These are phyloP conservation scores for Strigops habroptila DNA, from an alignment of 2,113 vertebrate species.

Conservation along the genomic window DNA sequence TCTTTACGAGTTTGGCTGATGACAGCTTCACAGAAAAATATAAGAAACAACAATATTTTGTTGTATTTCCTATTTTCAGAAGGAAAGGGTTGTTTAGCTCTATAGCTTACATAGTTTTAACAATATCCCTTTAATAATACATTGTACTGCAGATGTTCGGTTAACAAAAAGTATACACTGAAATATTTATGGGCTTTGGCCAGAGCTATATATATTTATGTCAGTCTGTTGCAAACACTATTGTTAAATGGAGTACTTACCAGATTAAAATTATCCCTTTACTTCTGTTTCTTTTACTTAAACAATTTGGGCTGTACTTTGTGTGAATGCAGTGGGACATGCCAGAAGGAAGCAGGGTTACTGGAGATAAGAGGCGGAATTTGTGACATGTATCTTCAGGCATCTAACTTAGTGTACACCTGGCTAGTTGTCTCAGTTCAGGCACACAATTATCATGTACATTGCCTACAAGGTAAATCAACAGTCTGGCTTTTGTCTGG, in stretches of 20 bases:
- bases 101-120: not conserved
- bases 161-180: slow-evolving; percentile 16
- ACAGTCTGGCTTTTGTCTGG: not conserved
- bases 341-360: slow-evolving; percentile 16
- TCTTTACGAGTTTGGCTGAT: not conserved
- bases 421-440: not conserved
- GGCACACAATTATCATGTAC: not conserved
- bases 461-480: not conserved
- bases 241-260: slow-evolving; percentile 18
- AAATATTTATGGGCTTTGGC: slow-evolving; percentile 30
- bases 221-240: not conserved
- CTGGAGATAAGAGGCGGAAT: not conserved
- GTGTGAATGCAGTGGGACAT: not conserved
- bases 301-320: not conserved
- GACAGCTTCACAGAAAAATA: not conserved
- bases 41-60: not conserved
- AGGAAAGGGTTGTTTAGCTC: not conserved
- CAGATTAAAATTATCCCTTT: not conserved
- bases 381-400: not conserved
- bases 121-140: slow-evolving; percentile 12
- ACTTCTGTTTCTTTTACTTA: slow-evolving; percentile 4
- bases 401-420: not conserved
- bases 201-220: not conserved
- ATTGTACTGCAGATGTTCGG: slow-evolving; percentile 31
- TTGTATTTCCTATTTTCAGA: slow-evolving; percentile 8